Base-by-base conservation (phyloP, 2,113 vertebrate species). In the Emydura subglobosa region DNA sequence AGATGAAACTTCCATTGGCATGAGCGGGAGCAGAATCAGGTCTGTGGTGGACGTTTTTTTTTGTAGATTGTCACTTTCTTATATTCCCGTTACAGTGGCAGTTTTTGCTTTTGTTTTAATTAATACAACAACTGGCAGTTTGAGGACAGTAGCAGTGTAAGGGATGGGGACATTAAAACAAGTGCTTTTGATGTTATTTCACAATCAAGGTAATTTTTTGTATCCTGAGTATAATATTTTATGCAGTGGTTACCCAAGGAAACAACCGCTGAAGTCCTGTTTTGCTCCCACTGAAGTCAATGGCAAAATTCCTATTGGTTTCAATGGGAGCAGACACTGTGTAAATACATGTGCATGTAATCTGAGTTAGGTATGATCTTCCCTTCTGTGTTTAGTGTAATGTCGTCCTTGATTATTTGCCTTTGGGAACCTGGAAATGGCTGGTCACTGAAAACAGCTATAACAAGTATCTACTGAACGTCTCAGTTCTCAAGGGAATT, bases 1-100 rank as follows among this genome's bases (percentile, higher is more conserved):
- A 90, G 79, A 80, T 53, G 65, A 88, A 93, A 82, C 82, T 92
- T 91, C 74, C 68, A 49, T 92, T 95, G 57, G 53, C 49, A 83
- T 90, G 51, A 34, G 27, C 79, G 31, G 49, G 61, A 51, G 17
- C 76, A 84, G 34, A 94, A 84, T 80, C 83, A 80, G 29, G 13
- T 65, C 91, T 83, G 74, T 74, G 78, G 1, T 59, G 95, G 42
- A 79, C 92, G 55, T 55, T 1, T 86, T 31, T 57, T 82, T 81
- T 8, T 47, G 47, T 86, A 96, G 78, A 82, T 93, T 44, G 89
- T 92, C 1, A 2, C 86, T 94, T 86, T 65, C 79, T 95, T 86
- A 16, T 84, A 51, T 91, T 93, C 86, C 74, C 81, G 12, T 90
- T 93, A 84, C 0, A 0, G 53, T 21, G 10, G 85, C 44, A 42